These are phyloP conservation scores for Meles meles DNA, from an alignment of 2,113 vertebrate genomes.

Conservation along the genomic window DNA sequence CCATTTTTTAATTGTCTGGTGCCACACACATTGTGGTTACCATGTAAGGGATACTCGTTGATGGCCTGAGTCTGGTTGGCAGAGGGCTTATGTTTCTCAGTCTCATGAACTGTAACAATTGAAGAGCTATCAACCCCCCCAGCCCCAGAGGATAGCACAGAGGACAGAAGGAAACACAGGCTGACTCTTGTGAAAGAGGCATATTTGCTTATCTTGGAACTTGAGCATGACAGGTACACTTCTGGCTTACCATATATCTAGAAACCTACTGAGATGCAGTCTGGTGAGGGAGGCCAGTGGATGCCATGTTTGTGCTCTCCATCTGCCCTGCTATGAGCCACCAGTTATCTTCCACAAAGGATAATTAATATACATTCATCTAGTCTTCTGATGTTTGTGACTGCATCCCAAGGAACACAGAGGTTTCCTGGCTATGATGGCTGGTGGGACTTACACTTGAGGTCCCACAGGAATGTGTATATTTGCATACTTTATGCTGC, in stretches of 20 bases:
- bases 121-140: not conserved
- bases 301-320: not conserved
- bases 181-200: not conserved
- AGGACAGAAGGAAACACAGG: not conserved
- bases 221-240: not conserved
- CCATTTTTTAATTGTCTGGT: not conserved
- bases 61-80: not conserved
- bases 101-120: not conserved
- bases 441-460: not conserved
- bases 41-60: not conserved
- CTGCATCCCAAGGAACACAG: not conserved
- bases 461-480: not conserved
- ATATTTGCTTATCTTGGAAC: not conserved
- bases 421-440: not conserved
- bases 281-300: not conserved
- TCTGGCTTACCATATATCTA: not conserved
- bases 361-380: not conserved
- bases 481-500: not conserved
- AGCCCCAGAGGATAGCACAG: not conserved
- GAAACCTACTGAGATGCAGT: not conserved
- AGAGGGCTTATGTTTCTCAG: not conserved
- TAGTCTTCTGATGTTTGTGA: not conserved
- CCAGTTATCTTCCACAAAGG: not conserved
- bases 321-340: rapidly evolving
- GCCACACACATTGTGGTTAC: not conserved